Base-by-base conservation (phyloP, 2,888 invertebrate species). In the Aleiodes testaceus region DNA sequence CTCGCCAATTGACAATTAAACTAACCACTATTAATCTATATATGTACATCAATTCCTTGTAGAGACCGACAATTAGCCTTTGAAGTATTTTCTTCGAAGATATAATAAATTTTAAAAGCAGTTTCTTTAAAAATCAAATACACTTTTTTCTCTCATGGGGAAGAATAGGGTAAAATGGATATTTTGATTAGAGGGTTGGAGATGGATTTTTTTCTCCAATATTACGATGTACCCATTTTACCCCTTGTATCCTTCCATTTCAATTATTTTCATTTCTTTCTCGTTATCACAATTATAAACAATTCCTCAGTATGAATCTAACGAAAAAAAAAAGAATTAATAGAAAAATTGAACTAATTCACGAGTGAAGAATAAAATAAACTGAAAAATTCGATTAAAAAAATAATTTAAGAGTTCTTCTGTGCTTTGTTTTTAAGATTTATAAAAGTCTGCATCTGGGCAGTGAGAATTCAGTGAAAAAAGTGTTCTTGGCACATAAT, bases 31-130 rank as follows among this genome's bases (percentile, higher is more conserved):
- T 63, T 79, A 36, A 78, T 77, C 76, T 83, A 84, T 82, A 74
- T 84, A 77, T 77, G 73, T 77, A 84, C 84, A 84, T 84, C 84
- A 84, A 84, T 84, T 84, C 84, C 84, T 84, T 82, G 79, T 79
- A 81, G 80, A 83, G 80, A 81, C 81, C 81, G 79, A 80, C 79
- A 75, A 74, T 71, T 73, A 75, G 69, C 67, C 52, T 73, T 73
- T 63, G 44, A 16, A 53, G 53, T 63, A 44, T 69, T 42, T 49
- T 64, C 14, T 26, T 53, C 53, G 11, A 47, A 16, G 26, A 44
- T 22, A 44, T 20, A 20, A 52, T 12, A 52, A 22, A 6, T 20
- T 20, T 18, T 20, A 18, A 47, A 16, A 47, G 16, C 14, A 47
- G 52, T 20, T 52, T 20, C 6, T 16, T 20, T 52, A 36, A 36